phyloP scores from a whole-genome alignment of 2,888 invertebrate species.

The Eristalis pertinax region DNA sequence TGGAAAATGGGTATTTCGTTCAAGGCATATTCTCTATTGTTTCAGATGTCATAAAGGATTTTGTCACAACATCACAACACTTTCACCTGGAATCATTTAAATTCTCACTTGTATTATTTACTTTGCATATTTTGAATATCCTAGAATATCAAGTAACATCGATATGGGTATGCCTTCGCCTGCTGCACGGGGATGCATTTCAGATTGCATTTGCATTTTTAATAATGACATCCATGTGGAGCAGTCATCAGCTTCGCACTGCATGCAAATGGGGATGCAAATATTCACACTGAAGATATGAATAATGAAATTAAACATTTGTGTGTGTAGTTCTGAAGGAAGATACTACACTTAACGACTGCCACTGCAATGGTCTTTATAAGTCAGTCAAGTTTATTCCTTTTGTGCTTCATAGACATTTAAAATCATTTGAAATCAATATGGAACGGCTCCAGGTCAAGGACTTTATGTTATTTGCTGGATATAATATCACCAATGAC shows the following conservation, averaged over 20 bases:
- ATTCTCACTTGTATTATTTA: conserved; percentile 20
- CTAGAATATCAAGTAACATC: background rate
- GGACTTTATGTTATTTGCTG: no score
- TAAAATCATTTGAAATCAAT: no score
- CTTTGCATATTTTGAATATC: background rate
- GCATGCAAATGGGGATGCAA: background rate
- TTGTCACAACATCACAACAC: conserved; percentile 33
- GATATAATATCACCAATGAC: no score
- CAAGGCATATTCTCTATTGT: background rate
- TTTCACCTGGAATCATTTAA: conserved; percentile 44
- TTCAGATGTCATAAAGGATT: conserved; percentile 33
- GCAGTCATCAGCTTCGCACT: background rate
- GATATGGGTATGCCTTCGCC: background rate
- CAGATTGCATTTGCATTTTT: background rate
- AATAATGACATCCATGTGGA: background rate
- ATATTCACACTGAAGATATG: background rate
- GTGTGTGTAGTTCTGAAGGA: background rate
- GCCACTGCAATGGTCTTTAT: background rate
- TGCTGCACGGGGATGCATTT: background rate
- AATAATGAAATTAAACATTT: background rate
- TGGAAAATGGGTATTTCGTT: background rate
- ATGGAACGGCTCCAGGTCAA: no score
- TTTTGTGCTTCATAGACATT: background rate
- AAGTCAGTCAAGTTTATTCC: background rate
- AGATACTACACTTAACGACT: background rate